phyloP scores from a whole-genome alignment of 1,140 invertebrate genomes.

The Ceratina japonica region DNA sequence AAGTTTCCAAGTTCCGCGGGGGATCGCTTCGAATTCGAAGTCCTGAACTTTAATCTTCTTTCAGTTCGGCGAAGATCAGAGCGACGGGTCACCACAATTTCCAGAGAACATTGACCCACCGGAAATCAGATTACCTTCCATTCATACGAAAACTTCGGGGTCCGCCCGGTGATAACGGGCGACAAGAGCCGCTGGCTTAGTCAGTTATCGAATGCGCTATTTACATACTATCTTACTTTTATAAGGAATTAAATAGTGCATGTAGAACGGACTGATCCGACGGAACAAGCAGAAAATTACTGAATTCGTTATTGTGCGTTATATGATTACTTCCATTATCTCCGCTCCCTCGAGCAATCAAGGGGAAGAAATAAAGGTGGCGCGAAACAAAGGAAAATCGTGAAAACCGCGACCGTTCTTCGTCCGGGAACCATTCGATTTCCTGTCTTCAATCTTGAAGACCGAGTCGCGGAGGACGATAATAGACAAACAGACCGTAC shows the following conservation, averaged over 20 bases:
- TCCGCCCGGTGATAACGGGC: no score
- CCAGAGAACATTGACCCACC: constrained; percentile 33
- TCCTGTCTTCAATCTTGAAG: background rate
- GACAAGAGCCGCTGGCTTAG: constrained; percentile 4
- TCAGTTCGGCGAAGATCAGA: constrained; percentile 42
- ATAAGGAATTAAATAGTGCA: no score
- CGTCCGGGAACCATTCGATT: background rate
- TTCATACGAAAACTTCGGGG: constrained; percentile 35
- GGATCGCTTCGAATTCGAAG: constrained; percentile 57
- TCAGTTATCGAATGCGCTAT: background rate
- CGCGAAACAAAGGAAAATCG: background rate
- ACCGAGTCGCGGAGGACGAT: constrained; percentile 8
- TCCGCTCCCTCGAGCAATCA: background rate
- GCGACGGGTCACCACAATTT: constrained; percentile 54
- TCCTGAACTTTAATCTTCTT: constrained; percentile 61
- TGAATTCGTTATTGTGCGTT: no score
- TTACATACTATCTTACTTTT: no score
- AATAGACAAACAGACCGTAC: constrained; percentile 43
- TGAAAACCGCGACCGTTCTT: background rate
- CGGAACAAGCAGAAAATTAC: no score
- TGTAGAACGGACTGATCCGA: no score
- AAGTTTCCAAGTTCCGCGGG: constrained; percentile 48
- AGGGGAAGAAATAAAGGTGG: background rate
- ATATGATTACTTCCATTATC: background rate
- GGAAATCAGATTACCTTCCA: constrained; percentile 41